Conservation (phyloP, 2,797 vertebrate genomes). For the Peromyscus eremicus region DNA sequence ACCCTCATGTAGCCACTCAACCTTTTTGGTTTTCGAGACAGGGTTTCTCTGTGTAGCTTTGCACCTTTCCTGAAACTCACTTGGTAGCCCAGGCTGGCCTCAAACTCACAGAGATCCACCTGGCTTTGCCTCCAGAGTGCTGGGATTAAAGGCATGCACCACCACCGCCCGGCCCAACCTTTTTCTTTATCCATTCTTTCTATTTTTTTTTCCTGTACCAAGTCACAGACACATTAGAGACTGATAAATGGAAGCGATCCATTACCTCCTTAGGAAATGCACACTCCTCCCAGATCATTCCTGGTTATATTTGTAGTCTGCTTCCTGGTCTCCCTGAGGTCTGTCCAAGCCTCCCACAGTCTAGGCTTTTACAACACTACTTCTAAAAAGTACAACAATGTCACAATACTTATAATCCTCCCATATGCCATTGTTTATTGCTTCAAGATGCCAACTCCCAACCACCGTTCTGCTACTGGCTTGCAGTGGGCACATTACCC, state of each 20-base stretch:
- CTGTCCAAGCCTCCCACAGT: not conserved
- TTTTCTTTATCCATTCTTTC: not conserved
- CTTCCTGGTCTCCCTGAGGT: not conserved
- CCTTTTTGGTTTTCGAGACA: too few relatives aligned
- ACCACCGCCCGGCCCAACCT: too few relatives aligned
- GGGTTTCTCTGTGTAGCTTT: too few relatives aligned
- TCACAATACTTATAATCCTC: not conserved
- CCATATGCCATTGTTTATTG: not conserved
- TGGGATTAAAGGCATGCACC: too few relatives aligned
- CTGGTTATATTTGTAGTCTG: not conserved
- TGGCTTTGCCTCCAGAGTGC: too few relatives aligned
- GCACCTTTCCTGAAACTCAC: too few relatives aligned
- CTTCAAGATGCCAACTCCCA: not conserved
- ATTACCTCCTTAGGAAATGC: constrained; percentile 28
- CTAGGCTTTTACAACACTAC: not conserved
- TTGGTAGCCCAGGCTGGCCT: too few relatives aligned
- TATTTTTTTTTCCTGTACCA: not conserved
- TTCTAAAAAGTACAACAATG: not conserved
- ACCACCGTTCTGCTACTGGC: not conserved
- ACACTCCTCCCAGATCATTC: not conserved
- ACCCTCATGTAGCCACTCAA: not conserved
- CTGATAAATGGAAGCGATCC: not conserved
- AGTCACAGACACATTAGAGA: not conserved
- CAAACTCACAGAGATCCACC: too few relatives aligned
- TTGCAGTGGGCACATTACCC: not conserved